Conservation (phyloP, 2,113 vertebrate genomes). For the Nestor notabilis region DNA sequence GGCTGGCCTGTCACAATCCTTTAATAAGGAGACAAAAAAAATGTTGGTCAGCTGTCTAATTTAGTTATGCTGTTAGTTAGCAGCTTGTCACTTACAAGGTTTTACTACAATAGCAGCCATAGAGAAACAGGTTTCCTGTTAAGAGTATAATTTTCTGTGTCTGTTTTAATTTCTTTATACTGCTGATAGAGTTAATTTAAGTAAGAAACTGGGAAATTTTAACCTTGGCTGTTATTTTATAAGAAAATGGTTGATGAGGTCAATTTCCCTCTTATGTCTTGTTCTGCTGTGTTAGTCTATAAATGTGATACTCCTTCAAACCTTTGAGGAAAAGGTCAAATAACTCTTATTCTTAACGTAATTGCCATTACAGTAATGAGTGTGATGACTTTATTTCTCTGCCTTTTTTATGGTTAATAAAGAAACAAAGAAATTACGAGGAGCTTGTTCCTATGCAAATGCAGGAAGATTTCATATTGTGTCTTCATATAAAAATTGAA, state of each 20-base stretch:
- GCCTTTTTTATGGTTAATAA: neutral
- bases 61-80: constrained; percentile 40
- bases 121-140: neutral
- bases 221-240: neutral
- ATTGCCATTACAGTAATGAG: neutral
- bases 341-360: neutral
- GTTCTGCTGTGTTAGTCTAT: neutral
- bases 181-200: neutral
- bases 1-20: neutral
- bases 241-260: neutral
- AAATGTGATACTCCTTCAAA: neutral
- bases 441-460: neutral
- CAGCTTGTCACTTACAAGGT: constrained; percentile 19
- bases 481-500: neutral
- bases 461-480: neutral
- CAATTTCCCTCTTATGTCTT: neutral
- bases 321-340: neutral
- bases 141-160: constrained; percentile 1
- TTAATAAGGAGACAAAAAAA: constrained; percentile 36
- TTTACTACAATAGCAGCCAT: neutral
- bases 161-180: neutral
- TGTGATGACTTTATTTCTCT: neutral
- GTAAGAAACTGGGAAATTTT: neutral
- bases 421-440: neutral
- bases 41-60: constrained; percentile 21